Evolutionary conservation across 2,888 invertebrate genomes (phyloP), one percentile per base, ranked within the genome.

Genomic region (Dynastes hyllus): DNA sequence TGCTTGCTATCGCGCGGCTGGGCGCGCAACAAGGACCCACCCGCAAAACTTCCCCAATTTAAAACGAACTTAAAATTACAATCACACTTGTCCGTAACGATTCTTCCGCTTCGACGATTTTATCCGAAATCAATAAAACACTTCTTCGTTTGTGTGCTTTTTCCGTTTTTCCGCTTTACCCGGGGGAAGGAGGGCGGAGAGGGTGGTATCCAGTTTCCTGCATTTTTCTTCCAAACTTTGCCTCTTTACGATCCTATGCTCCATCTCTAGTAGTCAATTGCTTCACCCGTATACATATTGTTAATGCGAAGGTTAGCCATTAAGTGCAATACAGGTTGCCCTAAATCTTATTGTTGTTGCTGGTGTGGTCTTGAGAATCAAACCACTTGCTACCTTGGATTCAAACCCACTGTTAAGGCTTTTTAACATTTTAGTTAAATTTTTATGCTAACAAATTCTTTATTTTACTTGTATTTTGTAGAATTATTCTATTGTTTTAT

Each of bases 31-130:
- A 45, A 45, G 45, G 45, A 45, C 51, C 32, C 58, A 22, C 45
- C 67, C 70, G 67, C 77, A 69, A 77, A 77, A 77, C 77, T 77
- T 77, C 70, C 40, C 71, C 78, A 65, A 71, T 78, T 78, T 78
- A 65, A 78, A 78, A 66, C 78, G 78, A 78, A 78, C 78, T 78
- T 78, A 78, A 78, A 78, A 78, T 78, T 78, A 73, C 73, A 78
- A 78, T 78, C 78, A 78, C 78, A 78, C 78, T 78, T 78, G 78
- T 78, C 78, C 73, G 65, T 73, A 78, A 73, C 78, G 73, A 53
- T 71, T 66, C 51, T 66, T 78, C 71, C 55, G 51, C 65, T 65
- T 55, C 65, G 22, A 66, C 73, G 78, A 78, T 71, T 78, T 78
- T 73, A 73, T 78, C 73, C 65, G 37, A 71, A 73, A 73, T 73